phyloP scores from a whole-genome alignment of 2,888 invertebrate species.

The Microchrysa polita region DNA sequence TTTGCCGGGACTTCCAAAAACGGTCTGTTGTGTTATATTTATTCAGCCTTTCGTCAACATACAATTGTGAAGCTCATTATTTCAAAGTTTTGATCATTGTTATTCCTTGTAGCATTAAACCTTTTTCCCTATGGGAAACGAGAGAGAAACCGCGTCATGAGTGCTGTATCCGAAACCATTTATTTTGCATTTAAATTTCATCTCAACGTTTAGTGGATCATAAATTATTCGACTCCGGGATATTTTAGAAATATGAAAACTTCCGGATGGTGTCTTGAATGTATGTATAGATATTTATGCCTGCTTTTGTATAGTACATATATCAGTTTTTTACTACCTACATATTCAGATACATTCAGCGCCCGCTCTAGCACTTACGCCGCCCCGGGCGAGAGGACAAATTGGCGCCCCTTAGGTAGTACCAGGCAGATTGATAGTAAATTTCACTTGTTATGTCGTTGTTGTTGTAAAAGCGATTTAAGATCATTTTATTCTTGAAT shows the following conservation, averaged over 20 bases:
- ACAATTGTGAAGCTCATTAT: conserved; percentile 46
- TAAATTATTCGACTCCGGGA: background rate
- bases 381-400: no score
- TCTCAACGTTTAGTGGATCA: background rate
- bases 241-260: background rate
- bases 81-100: conserved; percentile 46
- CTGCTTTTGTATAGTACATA: no score
- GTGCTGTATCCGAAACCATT: background rate
- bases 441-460: no score
- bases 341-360: no score
- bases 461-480: no score
- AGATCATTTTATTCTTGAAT: no score
- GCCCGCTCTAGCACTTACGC: no score
- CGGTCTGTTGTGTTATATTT: conserved; percentile 17
- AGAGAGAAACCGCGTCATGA: background rate
- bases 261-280: no score
- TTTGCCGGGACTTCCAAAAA: conserved; percentile 27
- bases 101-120: conserved; percentile 46
- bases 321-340: no score
- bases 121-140: background rate
- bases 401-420: no score
- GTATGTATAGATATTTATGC: no score
- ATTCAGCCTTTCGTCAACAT: background rate
- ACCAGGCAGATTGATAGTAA: no score
- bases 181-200: background rate